phyloP scores from a whole-genome alignment of 2,888 invertebrate species.

The Scaptomyza caliginosa region DNA sequence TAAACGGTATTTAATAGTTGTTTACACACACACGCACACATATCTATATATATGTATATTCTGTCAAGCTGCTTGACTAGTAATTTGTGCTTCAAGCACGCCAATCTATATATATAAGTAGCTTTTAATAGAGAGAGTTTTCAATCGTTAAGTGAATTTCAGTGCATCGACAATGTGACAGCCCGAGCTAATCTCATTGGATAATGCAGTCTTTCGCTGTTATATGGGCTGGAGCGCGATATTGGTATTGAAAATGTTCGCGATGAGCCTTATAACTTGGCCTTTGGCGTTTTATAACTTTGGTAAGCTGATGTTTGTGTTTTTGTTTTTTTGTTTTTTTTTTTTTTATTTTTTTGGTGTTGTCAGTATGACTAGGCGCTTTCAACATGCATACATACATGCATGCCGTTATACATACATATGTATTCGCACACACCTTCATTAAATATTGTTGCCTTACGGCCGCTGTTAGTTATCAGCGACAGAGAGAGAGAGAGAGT shows the following conservation, averaged over 20 bases:
- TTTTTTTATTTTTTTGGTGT: constrained; percentile 15
- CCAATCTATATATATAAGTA: background rate
- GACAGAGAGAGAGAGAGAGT: constrained; percentile 1
- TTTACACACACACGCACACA: background rate
- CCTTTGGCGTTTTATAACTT: constrained; percentile 80
- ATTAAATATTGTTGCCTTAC: background rate
- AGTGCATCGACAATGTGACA: constrained; percentile 37
- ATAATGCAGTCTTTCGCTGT: constrained; percentile 78
- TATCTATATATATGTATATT: background rate
- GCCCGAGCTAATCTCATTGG: constrained; percentile 54
- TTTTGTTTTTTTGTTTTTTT: background rate
- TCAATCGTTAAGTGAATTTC: constrained; percentile 16
- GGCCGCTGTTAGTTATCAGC: constrained; percentile 5
- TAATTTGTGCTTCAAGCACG: no score
- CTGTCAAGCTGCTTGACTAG: background rate
- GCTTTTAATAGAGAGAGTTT: background rate
- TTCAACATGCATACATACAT: constrained; percentile 1
- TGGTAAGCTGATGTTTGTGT: constrained; percentile 63
- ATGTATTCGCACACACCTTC: background rate
- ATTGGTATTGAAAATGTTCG: constrained; percentile 83
- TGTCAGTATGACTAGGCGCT: constrained; percentile 48
- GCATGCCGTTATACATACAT: background rate
- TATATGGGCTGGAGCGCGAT: constrained; percentile 82
- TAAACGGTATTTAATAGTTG: background rate
- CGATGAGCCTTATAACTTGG: constrained; percentile 83